Percentiles rank a stretch among this genome's conserved stretches.
phyloP scores from a whole-genome alignment of 2,113 vertebrate genomes.

The Ceyx margarethae region DNA sequence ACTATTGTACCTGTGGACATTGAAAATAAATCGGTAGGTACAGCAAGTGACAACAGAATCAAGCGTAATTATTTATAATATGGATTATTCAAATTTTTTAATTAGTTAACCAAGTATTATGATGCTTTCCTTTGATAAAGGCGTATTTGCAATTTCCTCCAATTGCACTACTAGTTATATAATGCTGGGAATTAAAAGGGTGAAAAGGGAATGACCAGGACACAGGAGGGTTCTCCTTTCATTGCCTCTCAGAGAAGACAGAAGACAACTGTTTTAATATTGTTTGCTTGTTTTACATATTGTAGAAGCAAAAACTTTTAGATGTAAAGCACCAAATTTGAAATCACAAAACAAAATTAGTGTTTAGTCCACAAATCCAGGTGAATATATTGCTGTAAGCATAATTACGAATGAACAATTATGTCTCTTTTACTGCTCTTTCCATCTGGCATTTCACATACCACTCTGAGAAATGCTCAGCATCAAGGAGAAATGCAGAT shows the following conservation, averaged over 20 bases:
- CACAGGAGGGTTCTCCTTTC: fast-evolving
- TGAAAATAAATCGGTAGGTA: background rate
- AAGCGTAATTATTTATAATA: background rate
- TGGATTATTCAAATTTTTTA: background rate
- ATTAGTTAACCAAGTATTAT: background rate
- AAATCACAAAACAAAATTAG: background rate
- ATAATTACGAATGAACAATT: background rate
- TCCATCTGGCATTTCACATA: background rate
- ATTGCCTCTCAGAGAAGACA: background rate
- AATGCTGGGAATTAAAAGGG: background rate
- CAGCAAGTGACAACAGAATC: background rate
- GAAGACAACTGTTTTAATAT: background rate
- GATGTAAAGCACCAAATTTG: background rate
- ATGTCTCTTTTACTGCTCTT: background rate
- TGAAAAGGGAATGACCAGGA: background rate
- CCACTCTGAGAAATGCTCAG: background rate
- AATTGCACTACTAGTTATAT: background rate
- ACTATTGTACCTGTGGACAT: background rate
- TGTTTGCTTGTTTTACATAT: background rate
- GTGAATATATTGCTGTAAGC: background rate
- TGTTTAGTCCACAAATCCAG: background rate
- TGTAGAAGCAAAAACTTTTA: background rate
- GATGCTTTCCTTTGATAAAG: background rate
- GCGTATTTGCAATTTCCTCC: background rate
- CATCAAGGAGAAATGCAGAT: background rate